phyloP scores from a whole-genome alignment of 1,140 invertebrate species.

The Nixonia krombeini region DNA sequence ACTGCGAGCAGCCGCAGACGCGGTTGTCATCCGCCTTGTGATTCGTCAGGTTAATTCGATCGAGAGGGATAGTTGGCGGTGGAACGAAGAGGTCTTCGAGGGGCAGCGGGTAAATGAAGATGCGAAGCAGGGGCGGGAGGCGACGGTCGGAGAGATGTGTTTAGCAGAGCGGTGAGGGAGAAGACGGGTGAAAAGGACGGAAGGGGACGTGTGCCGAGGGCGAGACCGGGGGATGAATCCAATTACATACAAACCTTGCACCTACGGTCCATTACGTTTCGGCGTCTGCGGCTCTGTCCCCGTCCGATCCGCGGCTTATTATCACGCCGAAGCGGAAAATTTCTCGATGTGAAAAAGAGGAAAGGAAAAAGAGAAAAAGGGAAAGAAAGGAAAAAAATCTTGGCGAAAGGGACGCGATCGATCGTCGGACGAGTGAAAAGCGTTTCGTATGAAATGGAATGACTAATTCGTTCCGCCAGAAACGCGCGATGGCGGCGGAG shows the following conservation, averaged over 20 bases:
- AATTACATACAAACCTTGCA: constrained; percentile 65
- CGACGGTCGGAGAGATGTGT: constrained; percentile 14
- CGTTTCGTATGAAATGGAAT: no score
- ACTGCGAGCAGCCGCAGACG: neutral
- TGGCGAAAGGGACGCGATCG: no score
- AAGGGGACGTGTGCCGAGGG: constrained; percentile 26
- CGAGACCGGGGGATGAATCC: constrained; percentile 59
- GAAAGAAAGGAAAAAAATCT: no score
- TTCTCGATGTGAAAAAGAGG: no score
- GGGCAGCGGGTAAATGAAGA: constrained; percentile 18
- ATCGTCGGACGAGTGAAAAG: no score
- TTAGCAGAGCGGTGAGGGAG: constrained; percentile 11
- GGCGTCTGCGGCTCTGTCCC: constrained; percentile 35
- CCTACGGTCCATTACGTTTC: constrained; percentile 61
- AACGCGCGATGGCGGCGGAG: no score
- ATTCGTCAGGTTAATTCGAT: constrained; percentile 57
- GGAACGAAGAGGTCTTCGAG: no score
- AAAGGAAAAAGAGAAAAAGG: no score
- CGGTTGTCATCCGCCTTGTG: neutral
- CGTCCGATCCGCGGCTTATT: constrained; percentile 19
- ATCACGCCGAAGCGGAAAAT: neutral
- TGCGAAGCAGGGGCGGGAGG: constrained; percentile 7
- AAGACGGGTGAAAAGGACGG: constrained; percentile 24
- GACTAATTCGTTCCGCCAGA: no score
- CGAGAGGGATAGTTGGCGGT: constrained; percentile 39